Percentiles rank a stretch among this genome's conserved stretches.
Conservation (phyloP, 2,113 vertebrate species). For the Vidua macroura region DNA sequence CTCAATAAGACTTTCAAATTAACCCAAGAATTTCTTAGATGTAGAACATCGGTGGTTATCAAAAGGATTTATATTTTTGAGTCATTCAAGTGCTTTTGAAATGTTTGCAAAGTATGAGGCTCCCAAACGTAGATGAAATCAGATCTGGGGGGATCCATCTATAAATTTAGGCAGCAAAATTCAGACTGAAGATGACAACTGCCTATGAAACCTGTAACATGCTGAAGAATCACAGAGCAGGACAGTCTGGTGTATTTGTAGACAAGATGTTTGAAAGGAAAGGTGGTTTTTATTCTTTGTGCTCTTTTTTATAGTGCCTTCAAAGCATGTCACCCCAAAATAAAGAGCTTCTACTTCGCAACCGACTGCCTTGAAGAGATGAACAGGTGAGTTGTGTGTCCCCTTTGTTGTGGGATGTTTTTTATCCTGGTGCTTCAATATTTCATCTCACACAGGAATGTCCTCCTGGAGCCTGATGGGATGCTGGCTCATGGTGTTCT, state of each 20-base stretch:
- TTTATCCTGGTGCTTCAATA: not conserved
- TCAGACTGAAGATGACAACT: not conserved
- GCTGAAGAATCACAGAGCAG: not conserved
- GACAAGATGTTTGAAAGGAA: not conserved
- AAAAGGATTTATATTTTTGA: not conserved
- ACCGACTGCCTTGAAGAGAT: conserved; percentile 92
- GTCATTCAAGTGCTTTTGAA: not conserved
- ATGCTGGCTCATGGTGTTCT: not conserved
- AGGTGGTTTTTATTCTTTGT: not conserved
- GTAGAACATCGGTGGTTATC: not conserved
- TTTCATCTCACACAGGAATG: not conserved
- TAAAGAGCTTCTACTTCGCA: conserved; percentile 93
- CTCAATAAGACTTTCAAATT: not conserved
- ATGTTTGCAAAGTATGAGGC: not conserved
- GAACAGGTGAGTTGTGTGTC: conserved; percentile 80
- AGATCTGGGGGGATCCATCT: not conserved
- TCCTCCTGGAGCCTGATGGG: not conserved
- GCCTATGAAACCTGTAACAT: not conserved
- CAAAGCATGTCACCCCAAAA: conserved; percentile 91
- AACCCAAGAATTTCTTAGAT: not conserved
- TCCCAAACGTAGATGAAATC: not conserved
- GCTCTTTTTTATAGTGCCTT: conserved; percentile 78
- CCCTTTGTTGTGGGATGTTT: not conserved
- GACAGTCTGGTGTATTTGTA: not conserved
- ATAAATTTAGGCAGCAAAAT: not conserved